Base-by-base conservation (phyloP, 2,888 invertebrate species). In the Mycalesis mineus region DNA sequence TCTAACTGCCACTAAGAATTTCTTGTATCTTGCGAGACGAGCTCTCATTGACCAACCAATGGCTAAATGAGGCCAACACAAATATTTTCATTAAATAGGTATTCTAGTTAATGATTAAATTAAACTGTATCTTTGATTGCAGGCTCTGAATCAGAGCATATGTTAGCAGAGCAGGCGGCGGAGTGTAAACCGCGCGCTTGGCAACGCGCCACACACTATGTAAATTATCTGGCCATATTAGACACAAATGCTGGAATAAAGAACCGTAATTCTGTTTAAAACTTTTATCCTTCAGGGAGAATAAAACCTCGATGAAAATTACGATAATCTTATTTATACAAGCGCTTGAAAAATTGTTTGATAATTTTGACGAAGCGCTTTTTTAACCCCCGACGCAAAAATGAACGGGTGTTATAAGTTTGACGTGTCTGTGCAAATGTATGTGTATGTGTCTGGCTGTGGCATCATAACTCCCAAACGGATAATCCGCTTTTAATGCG, bases 171-270 rank as follows among this genome's bases (percentile, higher is more conserved):
- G 52, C 56, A 63, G 64, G 65, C 67, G 68, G 60, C 63, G 64
- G 65, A 59, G 61, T 58, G 76, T 71, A 75, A 77, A 77, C 77
- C 74, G 73, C 76, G 70, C 62, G 65, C 69, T 78, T 86, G 86
- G 87, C 87, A 78, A 61, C 59, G 63, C 66, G 86, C 86, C 85
- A 84, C 76, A 73, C 74, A 74, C 72, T 68, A 67, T 74, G 68
- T 68, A 68, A 75, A 73, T 74, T 76, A 75, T 74, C 73, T 65
- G 58, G 60, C 65, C 57, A 58, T 64, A 62, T 63, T 62, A 64
- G 64, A 60, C 57, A 59, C 57, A 60, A 53, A 53, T 53, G 53
- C 14, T 33, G 42, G 42, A 52, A 52, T 52, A 52, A 52, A 52
- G 41, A 52, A 52, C 31, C 42, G 52, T 52, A 33, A 52, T 52